Evolutionary conservation across 2,888 invertebrate species (phyloP).

Genomic region (Brenthis hecate): DNA sequence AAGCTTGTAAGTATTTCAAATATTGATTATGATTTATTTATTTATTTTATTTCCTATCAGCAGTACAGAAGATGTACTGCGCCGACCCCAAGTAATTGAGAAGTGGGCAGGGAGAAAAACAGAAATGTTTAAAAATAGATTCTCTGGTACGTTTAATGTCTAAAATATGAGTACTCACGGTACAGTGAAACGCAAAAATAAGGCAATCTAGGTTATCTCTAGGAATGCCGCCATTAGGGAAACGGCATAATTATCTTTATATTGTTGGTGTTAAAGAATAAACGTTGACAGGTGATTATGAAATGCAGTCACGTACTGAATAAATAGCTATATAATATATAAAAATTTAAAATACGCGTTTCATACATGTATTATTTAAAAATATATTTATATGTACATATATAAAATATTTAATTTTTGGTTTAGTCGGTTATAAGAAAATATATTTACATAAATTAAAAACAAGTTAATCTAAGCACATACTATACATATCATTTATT

Average conservation of each 20-base stretch:
- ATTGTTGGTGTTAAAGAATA: constrained; percentile 23
- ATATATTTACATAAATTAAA: neutral
- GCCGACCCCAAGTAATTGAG: too few relatives aligned
- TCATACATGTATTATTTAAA: neutral
- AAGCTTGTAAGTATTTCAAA: too few relatives aligned
- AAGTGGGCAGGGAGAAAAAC: too few relatives aligned
- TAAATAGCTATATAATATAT: constrained; percentile 2
- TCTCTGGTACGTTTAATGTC: too few relatives aligned
- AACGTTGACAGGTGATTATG: constrained; percentile 25
- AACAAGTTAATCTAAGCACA: neutral
- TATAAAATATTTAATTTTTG: too few relatives aligned
- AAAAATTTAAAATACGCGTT: constrained; percentile 3
- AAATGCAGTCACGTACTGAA: constrained; percentile 7
- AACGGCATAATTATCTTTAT: constrained; percentile 26
- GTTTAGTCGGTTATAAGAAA: too few relatives aligned
- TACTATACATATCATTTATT: neutral
- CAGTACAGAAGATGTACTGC: too few relatives aligned
- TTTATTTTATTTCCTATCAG: too few relatives aligned
- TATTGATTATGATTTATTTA: too few relatives aligned
- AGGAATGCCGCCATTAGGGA: constrained; percentile 18
- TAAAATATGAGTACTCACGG: neutral
- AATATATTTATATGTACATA: too few relatives aligned
- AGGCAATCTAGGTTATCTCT: constrained; percentile 13
- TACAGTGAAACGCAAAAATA: constrained; percentile 2
- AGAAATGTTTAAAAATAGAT: too few relatives aligned